Evolutionary conservation across 2,113 vertebrate species (phyloP), one percentile per base, ranked within the genome.

Genomic region (Phainopepla nitens): DNA sequence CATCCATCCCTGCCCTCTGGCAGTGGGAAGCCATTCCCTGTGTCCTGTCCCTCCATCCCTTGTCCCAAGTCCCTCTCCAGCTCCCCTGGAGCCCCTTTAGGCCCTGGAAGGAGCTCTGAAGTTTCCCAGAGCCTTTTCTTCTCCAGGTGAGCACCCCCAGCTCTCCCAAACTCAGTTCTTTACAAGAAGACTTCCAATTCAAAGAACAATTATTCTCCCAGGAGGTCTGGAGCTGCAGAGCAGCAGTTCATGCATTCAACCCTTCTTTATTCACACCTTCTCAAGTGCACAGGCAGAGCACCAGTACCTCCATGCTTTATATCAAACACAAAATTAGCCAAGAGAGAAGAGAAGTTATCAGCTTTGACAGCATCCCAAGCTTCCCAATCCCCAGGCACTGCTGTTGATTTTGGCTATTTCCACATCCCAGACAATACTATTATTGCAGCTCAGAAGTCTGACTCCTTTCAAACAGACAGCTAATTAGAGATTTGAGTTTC

Each of bases 41-140:
- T 9, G 33, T 58, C 36, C 60, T 66, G 51, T n/a, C 19, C 44
- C 76, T 36, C 21, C 51, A 33, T 0, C 3, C 44, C 33, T 28
- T 81, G 44, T 23, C 27, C 36, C 18, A 2, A 36, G 51, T 8
- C 33, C 51, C 60, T 58, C 44, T 39, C 15, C 68, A 81, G 60
- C 51, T 73, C 44, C 44, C 18, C 35, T 58, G 76, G 58, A 81
- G 58, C 31, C 22, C 42, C 58, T 88, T 50, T 0, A 23, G 57
- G 35, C 42, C 1, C 64, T 69, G 73, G 0, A 1, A 69, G 39
- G 21, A 27, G 39, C 47, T 65, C 68, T 28, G 44, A 58, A 36
- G 1, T 66, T 28, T 33, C 53, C 28, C 18, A 3, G 39, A 73
- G 3, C 44, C 15, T 14, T 29, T 28, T 17, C 28, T 0, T 0